Conservation (phyloP, 2,797 vertebrate species). For the Leptoclinus maculatus region DNA sequence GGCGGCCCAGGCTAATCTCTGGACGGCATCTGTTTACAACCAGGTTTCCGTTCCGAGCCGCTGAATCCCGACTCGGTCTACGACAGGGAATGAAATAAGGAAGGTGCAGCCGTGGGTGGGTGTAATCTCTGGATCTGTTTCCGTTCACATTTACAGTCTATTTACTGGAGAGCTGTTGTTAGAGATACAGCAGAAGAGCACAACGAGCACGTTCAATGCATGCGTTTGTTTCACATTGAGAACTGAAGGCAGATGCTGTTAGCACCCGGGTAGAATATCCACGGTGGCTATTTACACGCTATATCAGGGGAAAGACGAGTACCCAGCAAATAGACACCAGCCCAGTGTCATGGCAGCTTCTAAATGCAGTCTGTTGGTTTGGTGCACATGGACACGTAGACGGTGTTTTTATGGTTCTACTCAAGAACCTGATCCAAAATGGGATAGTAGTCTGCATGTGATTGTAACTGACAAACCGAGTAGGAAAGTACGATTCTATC, state of each 20-base stretch:
- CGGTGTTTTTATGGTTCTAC: too few species aligned
- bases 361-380: too few species aligned
- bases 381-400: too few species aligned
- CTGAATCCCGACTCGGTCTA: conserved; percentile 40
- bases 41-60: conserved; percentile 51
- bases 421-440: background rate
- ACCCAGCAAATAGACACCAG: too few species aligned
- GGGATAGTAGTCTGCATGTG: background rate
- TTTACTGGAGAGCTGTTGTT: conserved; percentile 8
- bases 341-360: too few species aligned
- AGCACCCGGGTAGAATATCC: too few species aligned
- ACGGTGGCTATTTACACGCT: too few species aligned
- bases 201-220: background rate
- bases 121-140: conserved; percentile 41
- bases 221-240: background rate
- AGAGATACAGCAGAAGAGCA: background rate
- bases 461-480: background rate
- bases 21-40: conserved; percentile 54
- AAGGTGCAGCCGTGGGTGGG: conserved; percentile 12
- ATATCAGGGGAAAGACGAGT: too few species aligned
- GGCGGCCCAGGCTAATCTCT: conserved; percentile 51
- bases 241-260: background rate
- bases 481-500: too few species aligned
- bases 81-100: conserved; percentile 35
- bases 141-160: conserved; percentile 22